Conservation (phyloP, 1,140 invertebrate species). For the Diorhabda elongata region DNA sequence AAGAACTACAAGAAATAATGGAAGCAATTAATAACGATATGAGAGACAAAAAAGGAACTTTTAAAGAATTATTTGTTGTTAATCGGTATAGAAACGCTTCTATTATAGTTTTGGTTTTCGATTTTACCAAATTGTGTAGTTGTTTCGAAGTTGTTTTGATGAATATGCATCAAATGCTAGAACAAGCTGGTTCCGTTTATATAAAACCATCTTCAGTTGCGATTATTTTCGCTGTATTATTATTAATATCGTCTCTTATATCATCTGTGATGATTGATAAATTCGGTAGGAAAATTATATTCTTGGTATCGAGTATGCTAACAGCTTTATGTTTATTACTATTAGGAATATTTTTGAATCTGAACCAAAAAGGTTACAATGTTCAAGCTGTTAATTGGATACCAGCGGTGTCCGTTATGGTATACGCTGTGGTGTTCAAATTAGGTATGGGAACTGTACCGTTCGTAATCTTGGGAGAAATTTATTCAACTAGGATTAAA, state of each 20-base stretch:
- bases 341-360: constrained; percentile 38
- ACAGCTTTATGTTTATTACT: constrained; percentile 31
- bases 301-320: constrained; percentile 31
- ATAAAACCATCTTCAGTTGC: constrained; percentile 27
- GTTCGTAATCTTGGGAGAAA: constrained; percentile 64
- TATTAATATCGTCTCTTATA: constrained; percentile 30
- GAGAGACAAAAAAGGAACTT: neutral
- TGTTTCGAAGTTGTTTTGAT: constrained; percentile 31
- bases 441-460: constrained; percentile 54
- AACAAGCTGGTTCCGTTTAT: constrained; percentile 31
- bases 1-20: constrained; percentile 49
- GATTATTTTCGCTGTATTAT: constrained; percentile 38
- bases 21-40: neutral
- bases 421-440: constrained; percentile 36
- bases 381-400: constrained; percentile 30
- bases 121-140: neutral
- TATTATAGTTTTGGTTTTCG: neutral
- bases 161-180: constrained; percentile 34
- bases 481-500: constrained; percentile 55
- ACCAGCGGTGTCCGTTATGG: constrained; percentile 32
- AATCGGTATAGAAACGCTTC: neutral
- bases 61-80: neutral
- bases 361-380: constrained; percentile 28
- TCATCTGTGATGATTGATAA: constrained; percentile 36
- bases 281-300: constrained; percentile 36